Base-by-base conservation (phyloP, 2,888 invertebrate genomes). In the Cyaniris semiargus region DNA sequence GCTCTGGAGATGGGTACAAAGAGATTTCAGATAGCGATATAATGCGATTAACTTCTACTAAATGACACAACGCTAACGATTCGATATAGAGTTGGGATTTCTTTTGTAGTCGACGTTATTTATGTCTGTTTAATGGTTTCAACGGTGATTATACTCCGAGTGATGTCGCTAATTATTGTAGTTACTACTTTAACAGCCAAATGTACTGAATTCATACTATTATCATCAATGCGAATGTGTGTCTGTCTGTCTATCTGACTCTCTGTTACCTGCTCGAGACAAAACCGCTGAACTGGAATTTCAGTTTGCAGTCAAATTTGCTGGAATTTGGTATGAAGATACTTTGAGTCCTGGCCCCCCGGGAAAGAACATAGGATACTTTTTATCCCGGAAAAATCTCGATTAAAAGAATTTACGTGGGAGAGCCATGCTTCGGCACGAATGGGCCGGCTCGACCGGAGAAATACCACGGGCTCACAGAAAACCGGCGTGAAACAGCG, bases 21-120 rank as follows among this genome's bases (percentile, higher is more conserved):
- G 89, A 90, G 91, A 92, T 91, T 44, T 70, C 71, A 44, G 91
- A 91, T 91, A 91, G 84, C 85, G 86, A 86, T 88, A 87, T 91
- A 90, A 92, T 90, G 87, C 91, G 92, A 92, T 93, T 92, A 92
- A 91, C 89, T 89, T 80, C 85, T 82, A 89, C 85, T 89, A 91
- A 92, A 90, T 91, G 92, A 91, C 91, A 88, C 86, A 86, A 85
- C 86, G 90, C 90, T 91, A 92, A 92, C 91, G 92, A 91, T 88
- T 87, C 84, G 86, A 89, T 89, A 89, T 87, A 84, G 84, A 86
- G 88, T 80, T 53, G 78, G 81, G 79, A 78, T 77, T 82, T 81
- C 78, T 80, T 83, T 83, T 83, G 82, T 83, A 81, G 80, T 82
- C 81, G 78, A 79, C 78, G 81, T 82, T 80, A 83, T 82, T 82